Evolutionary conservation across 2,113 vertebrate genomes (phyloP), one percentile per base, ranked within the genome.

Genomic region (Tapirus terrestris): DNA sequence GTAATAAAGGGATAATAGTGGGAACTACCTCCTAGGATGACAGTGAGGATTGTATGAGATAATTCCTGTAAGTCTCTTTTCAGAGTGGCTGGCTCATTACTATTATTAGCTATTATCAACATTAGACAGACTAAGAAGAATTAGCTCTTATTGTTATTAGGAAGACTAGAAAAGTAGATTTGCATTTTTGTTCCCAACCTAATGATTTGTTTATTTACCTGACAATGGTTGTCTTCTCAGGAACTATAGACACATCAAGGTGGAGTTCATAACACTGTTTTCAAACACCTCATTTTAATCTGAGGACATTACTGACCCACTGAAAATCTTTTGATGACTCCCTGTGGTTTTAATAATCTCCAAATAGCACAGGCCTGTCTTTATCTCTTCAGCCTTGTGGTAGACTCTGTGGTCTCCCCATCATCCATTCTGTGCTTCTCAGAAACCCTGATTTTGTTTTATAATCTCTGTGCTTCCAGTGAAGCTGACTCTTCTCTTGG

Each of bases 81-180:
- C 70, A 76, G 6, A 33, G 23, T 87, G 33, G 10, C 45, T 85
- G 31, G 23, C 29, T 60, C 36, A 75, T 81, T 85, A 65, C 13
- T 75, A 58, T 82, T 85, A 67, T 89, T 39, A 92, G 18, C 27
- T 89, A 75, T 92, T 90, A 76, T 85, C 88, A 96, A 73, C 33
- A 88, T 80, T 88, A 68, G 45, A 53, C n/a, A 79, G 31, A 51
- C 23, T 91, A 84, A 51, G 82, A 96, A 72, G 43, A 77, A 39
- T 48, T 39, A 82, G 20, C 51, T 60, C 3, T 89, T 48, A 48
- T 48, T 85, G 67, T 45, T 84, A 80, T 16, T 67, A 89, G 7
- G 48, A 76, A 93, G 56, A 77, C 23, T 87, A 75, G 63, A 68
- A 92, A 94, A 97, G 43, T 29, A 75, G 29, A 92, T 65, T 80